Percentiles rank a stretch among this genome's conserved stretches.
Conservation (phyloP, 2,113 vertebrate species). For the Phyllopteryx taeniolatus region DNA sequence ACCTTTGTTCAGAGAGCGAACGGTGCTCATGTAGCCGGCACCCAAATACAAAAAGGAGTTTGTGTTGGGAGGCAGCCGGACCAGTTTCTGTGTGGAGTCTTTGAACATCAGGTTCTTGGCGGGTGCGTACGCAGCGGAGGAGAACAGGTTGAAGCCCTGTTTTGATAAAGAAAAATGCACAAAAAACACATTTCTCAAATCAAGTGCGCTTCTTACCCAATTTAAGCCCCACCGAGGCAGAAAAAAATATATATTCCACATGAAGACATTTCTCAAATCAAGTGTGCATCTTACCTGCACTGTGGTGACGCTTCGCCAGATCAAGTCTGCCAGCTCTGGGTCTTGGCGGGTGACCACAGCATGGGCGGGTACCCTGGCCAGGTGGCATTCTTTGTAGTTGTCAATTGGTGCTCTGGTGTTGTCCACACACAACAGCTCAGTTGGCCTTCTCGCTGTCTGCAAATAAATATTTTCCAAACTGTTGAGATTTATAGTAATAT, state of each 20-base stretch:
- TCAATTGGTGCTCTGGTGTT: slow-evolving; percentile 69
- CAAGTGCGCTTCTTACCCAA: not conserved
- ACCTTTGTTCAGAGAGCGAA: too few species aligned
- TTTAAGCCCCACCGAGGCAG: not conserved
- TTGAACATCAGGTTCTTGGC: slow-evolving; percentile 85
- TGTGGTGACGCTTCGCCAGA: slow-evolving; percentile 70
- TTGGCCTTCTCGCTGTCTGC: slow-evolving; percentile 58
- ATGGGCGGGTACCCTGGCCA: slow-evolving; percentile 77
- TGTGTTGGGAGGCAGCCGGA: too few species aligned
- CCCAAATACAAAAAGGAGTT: too few species aligned
- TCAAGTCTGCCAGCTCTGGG: slow-evolving; percentile 59
- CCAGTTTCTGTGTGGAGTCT: too few species aligned
- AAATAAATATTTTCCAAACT: not conserved
- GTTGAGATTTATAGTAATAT: too few species aligned
- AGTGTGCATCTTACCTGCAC: slow-evolving; percentile 37
- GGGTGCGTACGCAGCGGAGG: slow-evolving; percentile 56
- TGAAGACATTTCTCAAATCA: not conserved
- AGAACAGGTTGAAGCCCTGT: slow-evolving; percentile 73
- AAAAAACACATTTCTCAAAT: too few species aligned
- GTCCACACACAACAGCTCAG: slow-evolving; percentile 85
- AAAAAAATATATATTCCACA: too few species aligned
- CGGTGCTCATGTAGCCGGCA: too few species aligned
- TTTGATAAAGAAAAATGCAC: not conserved
- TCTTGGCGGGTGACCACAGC: slow-evolving; percentile 78
- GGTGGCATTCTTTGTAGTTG: slow-evolving; percentile 71